These are phyloP conservation scores for Zelostemma sp. DNA, from an alignment of 1,140 invertebrate species.

Conservation along the genomic window DNA sequence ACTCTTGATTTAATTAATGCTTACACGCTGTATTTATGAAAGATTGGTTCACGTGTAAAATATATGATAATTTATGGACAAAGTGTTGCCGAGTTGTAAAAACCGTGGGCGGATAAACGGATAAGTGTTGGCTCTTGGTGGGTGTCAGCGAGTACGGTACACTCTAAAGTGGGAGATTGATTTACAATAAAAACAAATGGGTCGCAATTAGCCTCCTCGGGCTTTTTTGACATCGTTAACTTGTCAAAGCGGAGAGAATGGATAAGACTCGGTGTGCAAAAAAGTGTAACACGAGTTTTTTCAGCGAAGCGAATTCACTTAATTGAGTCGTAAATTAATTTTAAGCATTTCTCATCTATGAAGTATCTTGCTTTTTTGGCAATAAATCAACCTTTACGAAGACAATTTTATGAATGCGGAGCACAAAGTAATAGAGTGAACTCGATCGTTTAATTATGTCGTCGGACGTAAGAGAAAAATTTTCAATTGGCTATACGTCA, in stretches of 20 bases:
- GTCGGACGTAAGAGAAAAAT: no score
- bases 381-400: not conserved
- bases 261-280: no score
- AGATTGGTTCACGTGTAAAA: constrained; percentile 34
- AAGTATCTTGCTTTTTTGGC: not conserved
- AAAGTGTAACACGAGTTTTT: no score
- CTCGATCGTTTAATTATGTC: no score
- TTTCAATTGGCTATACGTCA: constrained; percentile 9
- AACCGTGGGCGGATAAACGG: constrained; percentile 30
- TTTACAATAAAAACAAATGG: constrained; percentile 47
- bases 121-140: constrained; percentile 15
- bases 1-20: not conserved
- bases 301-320: not conserved
- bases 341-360: not conserved
- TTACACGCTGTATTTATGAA: constrained; percentile 16
- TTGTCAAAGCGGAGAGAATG: no score
- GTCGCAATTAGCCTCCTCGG: constrained; percentile 26
- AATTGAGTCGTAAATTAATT: not conserved
- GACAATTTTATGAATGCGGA: not conserved
- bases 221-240: constrained; percentile 19
- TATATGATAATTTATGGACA: constrained; percentile 40
- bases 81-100: constrained; percentile 30
- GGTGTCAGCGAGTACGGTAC: constrained; percentile 26
- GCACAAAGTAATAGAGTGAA: no score
- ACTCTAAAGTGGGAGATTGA: constrained; percentile 47